phyloP scores from a whole-genome alignment of 2,113 vertebrate genomes.

The Neolamprologus ventralis region DNA sequence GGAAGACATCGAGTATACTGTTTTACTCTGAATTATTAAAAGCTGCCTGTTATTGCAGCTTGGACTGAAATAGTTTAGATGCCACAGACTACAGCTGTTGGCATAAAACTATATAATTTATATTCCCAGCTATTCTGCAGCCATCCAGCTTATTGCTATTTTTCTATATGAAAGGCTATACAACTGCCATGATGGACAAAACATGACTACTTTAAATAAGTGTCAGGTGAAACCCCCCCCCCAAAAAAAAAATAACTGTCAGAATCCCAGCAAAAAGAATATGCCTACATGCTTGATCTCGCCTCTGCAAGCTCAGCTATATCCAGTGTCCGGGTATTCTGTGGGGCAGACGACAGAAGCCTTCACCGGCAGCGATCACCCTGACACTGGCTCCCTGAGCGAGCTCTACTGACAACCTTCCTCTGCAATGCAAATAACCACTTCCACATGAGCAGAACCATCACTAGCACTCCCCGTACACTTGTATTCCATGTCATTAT shows the following conservation, averaged over 20 bases:
- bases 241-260: neutral
- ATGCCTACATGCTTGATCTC: constrained; percentile 3
- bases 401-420: constrained; percentile 41
- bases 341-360: constrained; percentile 40
- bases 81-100: constrained; percentile 48
- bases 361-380: constrained; percentile 34
- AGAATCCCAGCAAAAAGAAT: neutral
- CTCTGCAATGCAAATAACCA: constrained; percentile 63
- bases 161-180: constrained; percentile 1
- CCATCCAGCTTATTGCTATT: constrained; percentile 30
- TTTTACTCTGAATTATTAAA: constrained; percentile 68
- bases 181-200: constrained; percentile 3
- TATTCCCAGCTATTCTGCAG: constrained; percentile 25
- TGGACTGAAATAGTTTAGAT: constrained; percentile 55
- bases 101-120: constrained; percentile 52
- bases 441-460: constrained; percentile 60
- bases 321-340: constrained; percentile 7
- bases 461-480: constrained; percentile 42
- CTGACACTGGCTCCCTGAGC: constrained; percentile 46
- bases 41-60: constrained; percentile 49
- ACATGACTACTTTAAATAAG: constrained; percentile 10
- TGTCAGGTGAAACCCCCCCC: neutral
- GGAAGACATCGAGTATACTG: constrained; percentile 50
- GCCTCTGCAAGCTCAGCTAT: constrained; percentile 28
- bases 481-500: constrained; percentile 58